Percentiles rank a stretch among this genome's conserved stretches.
Evolutionary conservation across 1,140 invertebrate species (phyloP).

Genomic region (Heliconius nattereri): DNA sequence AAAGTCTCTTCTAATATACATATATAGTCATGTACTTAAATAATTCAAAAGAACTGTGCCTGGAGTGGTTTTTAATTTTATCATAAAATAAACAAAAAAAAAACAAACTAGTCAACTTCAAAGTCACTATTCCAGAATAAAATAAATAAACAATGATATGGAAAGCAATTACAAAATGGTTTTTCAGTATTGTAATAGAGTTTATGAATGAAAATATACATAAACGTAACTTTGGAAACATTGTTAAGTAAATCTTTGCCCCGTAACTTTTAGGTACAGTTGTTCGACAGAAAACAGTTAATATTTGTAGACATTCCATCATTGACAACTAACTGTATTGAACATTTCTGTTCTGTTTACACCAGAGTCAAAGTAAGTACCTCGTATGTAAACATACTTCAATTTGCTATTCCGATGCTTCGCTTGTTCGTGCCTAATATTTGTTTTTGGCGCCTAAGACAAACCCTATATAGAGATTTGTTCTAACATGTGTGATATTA

Average conservation of each 20-base stretch:
- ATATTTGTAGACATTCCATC: slow-evolving; percentile 52
- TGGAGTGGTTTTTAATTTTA: not conserved
- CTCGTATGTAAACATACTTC: slow-evolving; percentile 63
- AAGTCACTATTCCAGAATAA: too few species aligned
- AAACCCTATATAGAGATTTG: slow-evolving; percentile 52
- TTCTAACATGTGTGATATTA: slow-evolving; percentile 34
- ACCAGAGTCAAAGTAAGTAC: slow-evolving; percentile 59
- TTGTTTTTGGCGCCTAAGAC: slow-evolving; percentile 70
- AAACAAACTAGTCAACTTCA: not conserved
- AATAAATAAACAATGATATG: too few species aligned
- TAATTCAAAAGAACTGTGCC: not conserved
- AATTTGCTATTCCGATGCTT: slow-evolving; percentile 71
- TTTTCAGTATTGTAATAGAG: not conserved
- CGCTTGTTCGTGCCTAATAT: slow-evolving; percentile 69
- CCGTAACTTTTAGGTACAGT: slow-evolving; percentile 7
- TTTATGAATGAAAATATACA: not conserved
- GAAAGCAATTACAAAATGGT: too few species aligned
- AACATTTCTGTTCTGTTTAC: slow-evolving; percentile 66
- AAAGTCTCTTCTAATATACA: slow-evolving; percentile 9
- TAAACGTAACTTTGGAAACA: not conserved
- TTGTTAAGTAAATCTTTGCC: slow-evolving; percentile 11
- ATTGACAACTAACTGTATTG: slow-evolving; percentile 69
- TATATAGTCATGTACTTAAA: not conserved
- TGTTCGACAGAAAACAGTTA: slow-evolving; percentile 46
- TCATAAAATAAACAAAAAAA: not conserved